Evolutionary conservation across 1,140 invertebrate species (phyloP).

Genomic region (Lucilia cuprina): DNA sequence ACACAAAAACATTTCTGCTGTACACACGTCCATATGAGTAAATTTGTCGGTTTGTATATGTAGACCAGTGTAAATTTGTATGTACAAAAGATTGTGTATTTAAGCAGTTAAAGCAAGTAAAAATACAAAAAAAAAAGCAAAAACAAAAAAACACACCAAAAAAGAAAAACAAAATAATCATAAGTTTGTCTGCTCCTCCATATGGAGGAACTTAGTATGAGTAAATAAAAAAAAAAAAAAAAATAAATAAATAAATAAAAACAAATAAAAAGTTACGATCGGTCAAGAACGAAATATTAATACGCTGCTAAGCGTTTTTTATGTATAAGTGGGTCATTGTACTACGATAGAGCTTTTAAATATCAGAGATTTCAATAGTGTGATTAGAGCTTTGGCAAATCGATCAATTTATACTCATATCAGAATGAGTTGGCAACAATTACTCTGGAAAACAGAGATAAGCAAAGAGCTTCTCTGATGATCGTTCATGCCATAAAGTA

Average conservation of each 20-base stretch:
- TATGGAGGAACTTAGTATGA: not conserved
- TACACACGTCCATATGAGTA: not conserved
- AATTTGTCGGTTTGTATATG: not conserved
- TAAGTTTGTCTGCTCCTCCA: conserved; percentile 5
- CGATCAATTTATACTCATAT: no score
- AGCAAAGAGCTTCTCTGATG: no score
- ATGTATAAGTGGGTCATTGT: no score
- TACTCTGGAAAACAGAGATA: no score
- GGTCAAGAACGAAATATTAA: not conserved
- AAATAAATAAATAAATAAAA: not conserved
- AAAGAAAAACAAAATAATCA: not conserved
- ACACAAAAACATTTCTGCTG: not conserved
- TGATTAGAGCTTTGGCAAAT: no score
- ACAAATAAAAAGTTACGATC: not conserved
- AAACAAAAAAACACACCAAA: not conserved
- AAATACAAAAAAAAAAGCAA: not conserved
- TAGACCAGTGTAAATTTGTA: not conserved
- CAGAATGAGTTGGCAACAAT: no score
- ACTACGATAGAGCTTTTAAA: no score
- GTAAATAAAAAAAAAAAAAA: not conserved
- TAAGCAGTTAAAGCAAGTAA: not conserved
- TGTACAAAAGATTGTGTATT: not conserved
- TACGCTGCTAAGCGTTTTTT: not conserved
- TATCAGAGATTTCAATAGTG: no score
- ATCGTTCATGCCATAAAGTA: no score